Base-by-base conservation (phyloP, 2,113 vertebrate species). In the Stigmatopora argus region DNA sequence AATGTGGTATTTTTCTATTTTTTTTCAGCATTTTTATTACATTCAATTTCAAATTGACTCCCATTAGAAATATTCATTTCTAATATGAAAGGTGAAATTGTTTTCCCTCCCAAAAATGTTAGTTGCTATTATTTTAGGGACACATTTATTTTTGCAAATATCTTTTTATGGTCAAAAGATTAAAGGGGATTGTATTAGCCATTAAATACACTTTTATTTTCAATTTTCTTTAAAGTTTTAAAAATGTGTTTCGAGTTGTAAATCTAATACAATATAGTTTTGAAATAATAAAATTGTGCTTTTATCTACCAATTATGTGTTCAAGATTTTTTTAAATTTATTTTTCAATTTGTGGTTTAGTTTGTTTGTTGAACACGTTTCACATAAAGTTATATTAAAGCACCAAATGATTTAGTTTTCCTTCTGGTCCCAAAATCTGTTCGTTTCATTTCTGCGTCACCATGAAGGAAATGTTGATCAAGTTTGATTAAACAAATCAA, bases 401-500 rank as follows among this genome's bases (percentile, higher is more conserved):
- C 51, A 53, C 21, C 19, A 53, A 19, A 23, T 4, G 9, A 53
- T 10, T 23, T 13, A 14, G 12, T 15, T 56, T 31, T 26, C 21
- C 23, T 56, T 26, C 13, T 56, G n/a, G 23, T 26, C 52, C 23
- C 23, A 53, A 26, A 26, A 5, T 55, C 5, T 26, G 52, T 55
- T 55, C 12, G 5, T 23, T 31, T 31, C 9, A 56, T 15, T 26
- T 31, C 48, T 31, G 23, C 14, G 14, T 31, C 53, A 17, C 15
- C 53, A 15, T 13, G 7, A 34, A 56, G 13, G 2, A 31, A 5
- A 56, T 17, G 57, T 41, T 41, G 38, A 15, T 45, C n/a, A 21
- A 23, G 59, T 21, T 38, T 13, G 35, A 61, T 38, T 35, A 72
- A 66, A 79, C 68, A 73, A 83, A 76, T 71, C 70, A 72, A 84